Conservation (phyloP, 2,797 vertebrate species). For the Chanos chanos region DNA sequence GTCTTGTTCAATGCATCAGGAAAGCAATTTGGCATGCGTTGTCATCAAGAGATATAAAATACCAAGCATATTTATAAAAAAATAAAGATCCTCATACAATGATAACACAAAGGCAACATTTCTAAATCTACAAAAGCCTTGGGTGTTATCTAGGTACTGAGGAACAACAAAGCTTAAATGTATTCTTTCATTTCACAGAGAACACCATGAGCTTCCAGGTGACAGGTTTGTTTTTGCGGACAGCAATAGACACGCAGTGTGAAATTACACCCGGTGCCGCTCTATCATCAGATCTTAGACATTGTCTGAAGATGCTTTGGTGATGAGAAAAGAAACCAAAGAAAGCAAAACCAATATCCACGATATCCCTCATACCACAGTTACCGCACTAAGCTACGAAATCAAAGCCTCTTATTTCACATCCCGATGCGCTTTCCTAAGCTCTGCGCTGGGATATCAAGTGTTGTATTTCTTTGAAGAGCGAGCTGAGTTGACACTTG, state of each 20-base stretch:
- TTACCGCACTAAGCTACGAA: not conserved
- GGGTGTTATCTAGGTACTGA: constrained; percentile 13
- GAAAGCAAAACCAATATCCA: not conserved
- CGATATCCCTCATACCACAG: not conserved
- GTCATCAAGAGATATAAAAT: constrained; percentile 26
- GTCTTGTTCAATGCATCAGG: constrained; percentile 9
- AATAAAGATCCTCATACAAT: too few species aligned
- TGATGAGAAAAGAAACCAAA: not conserved
- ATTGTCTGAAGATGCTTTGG: not conserved
- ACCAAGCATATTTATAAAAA: not conserved
- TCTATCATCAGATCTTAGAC: not conserved
- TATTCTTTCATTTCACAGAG: not conserved
- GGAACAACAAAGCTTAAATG: not conserved
- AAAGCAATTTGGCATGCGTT: not conserved
- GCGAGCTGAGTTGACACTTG: constrained; percentile 19
- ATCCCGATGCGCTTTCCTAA: not conserved
- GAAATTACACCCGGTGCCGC: constrained; percentile 5
- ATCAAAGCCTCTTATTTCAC: constrained; percentile 10
- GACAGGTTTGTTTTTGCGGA: constrained; percentile 7
- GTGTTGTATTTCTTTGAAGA: constrained; percentile 14
- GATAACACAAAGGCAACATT: too few species aligned
- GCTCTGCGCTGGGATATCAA: constrained; percentile 7
- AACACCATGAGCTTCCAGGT: not conserved
- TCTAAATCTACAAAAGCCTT: constrained; percentile 14
- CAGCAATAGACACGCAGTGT: not conserved